phyloP scores from a whole-genome alignment of 2,113 vertebrate genomes.

The Tetrax tetrax region DNA sequence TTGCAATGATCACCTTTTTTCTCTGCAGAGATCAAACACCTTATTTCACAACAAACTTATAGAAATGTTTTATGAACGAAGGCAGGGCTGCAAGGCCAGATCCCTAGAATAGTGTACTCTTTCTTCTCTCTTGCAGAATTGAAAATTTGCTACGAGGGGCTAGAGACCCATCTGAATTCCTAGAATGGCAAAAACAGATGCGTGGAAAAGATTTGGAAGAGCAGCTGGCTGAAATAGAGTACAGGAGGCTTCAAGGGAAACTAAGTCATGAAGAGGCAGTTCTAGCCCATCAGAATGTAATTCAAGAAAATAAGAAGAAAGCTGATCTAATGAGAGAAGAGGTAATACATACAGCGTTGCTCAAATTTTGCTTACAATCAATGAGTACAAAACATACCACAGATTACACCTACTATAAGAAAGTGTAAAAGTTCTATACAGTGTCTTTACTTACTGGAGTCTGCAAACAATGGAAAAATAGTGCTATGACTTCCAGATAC shows the following conservation, averaged over 20 bases:
- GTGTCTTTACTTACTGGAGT: background rate
- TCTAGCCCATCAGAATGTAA: slow-evolving; percentile 77
- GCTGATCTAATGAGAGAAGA: slow-evolving; percentile 83
- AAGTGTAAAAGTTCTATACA: background rate
- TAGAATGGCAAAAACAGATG: slow-evolving; percentile 88
- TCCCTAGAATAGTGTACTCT: background rate
- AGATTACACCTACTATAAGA: background rate
- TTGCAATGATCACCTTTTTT: background rate
- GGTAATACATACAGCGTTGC: slow-evolving; percentile 66
- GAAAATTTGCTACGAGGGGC: slow-evolving; percentile 77
- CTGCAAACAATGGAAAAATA: background rate
- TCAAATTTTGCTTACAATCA: background rate
- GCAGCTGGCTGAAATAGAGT: slow-evolving; percentile 73
- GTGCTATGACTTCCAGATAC: background rate
- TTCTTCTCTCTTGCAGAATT: slow-evolving; percentile 60
- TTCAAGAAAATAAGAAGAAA: slow-evolving; percentile 81
- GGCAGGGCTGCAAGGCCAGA: background rate
- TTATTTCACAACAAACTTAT: background rate
- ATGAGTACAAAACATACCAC: background rate
- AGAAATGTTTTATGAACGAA: background rate
- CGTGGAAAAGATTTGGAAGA: slow-evolving; percentile 80
- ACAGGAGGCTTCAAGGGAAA: slow-evolving; percentile 78
- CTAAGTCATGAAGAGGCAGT: slow-evolving; percentile 83
- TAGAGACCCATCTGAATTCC: slow-evolving; percentile 81
- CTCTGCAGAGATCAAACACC: background rate